These are phyloP conservation scores for Allygus modestus DNA, from an alignment of 2,888 invertebrate genomes.

Conservation along the genomic window DNA sequence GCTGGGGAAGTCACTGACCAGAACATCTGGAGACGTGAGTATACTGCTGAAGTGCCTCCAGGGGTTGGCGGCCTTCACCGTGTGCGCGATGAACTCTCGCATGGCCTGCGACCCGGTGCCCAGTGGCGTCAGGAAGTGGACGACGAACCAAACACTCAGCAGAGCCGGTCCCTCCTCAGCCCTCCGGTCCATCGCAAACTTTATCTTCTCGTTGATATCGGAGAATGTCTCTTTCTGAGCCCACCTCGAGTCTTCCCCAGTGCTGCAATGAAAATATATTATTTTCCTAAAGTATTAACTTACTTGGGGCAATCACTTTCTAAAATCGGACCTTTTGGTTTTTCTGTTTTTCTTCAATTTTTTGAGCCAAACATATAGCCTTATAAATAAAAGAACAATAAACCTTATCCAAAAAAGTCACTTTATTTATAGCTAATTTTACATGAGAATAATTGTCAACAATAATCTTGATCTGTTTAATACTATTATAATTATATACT, in stretches of 20 bases:
- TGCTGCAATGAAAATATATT: slow-evolving; percentile 3
- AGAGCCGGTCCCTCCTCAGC: slow-evolving; percentile 49
- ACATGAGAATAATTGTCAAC: too few species aligned
- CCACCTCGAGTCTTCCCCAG: slow-evolving; percentile 51
- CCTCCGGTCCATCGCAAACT: slow-evolving; percentile 26
- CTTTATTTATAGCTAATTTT: too few species aligned
- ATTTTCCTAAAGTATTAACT: too few species aligned
- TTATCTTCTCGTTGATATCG: slow-evolving; percentile 49
- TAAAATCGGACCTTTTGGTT: too few species aligned
- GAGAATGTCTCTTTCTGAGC: slow-evolving; percentile 27
- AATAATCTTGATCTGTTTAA: too few species aligned
- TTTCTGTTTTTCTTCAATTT: too few species aligned
- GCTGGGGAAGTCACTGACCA: slow-evolving; percentile 14
- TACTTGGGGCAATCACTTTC: too few species aligned
- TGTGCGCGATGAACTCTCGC: slow-evolving; percentile 42
- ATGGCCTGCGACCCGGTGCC: slow-evolving; percentile 14
- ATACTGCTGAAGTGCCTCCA: slow-evolving; percentile 51
- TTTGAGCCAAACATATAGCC: too few species aligned
- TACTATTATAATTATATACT: too few species aligned
- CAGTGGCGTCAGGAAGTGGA: slow-evolving; percentile 46
- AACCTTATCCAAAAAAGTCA: too few species aligned
- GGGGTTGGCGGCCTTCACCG: slow-evolving; percentile 45
- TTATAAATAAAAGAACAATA: too few species aligned
- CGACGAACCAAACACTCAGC: slow-evolving; percentile 52
- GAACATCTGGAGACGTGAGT: slow-evolving; percentile 25